Evolutionary conservation across 1,140 invertebrate species (phyloP).

Genomic region (Cotesia chilonis): DNA sequence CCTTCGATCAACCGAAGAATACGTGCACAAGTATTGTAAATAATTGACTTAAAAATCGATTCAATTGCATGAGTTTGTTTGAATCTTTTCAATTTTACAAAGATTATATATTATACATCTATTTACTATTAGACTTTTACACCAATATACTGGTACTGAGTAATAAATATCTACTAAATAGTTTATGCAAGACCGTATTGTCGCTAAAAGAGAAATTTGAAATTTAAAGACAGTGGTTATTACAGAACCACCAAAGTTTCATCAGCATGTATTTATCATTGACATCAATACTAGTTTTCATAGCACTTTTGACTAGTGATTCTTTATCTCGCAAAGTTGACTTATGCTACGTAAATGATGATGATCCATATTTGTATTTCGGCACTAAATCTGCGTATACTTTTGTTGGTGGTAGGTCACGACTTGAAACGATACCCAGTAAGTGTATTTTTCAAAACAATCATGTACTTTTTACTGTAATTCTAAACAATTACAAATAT

Average conservation of each 20-base stretch:
- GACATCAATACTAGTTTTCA: slow-evolving; percentile 19
- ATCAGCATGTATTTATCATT: background rate
- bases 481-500: slow-evolving; percentile 19
- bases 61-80: background rate
- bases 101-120: too few species aligned
- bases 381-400: slow-evolving; percentile 65
- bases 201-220: background rate
- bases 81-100: background rate
- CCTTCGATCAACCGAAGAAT: slow-evolving; percentile 10
- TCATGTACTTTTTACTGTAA: background rate
- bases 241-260: too few species aligned
- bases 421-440: slow-evolving; percentile 57
- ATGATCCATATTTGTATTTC: slow-evolving; percentile 63
- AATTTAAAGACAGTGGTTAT: background rate
- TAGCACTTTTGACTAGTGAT: slow-evolving; percentile 25
- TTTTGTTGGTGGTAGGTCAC: slow-evolving; percentile 56
- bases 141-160: background rate
- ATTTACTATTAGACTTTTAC: too few species aligned
- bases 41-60: background rate
- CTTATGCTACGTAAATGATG: slow-evolving; percentile 60
- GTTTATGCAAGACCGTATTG: too few species aligned
- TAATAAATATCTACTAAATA: background rate
- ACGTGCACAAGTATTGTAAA: background rate
- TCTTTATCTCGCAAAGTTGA: slow-evolving; percentile 49
- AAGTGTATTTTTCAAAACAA: slow-evolving; percentile 37